phyloP scores from a whole-genome alignment of 2,797 vertebrate genomes.

The Triplophysa yarkandensis region DNA sequence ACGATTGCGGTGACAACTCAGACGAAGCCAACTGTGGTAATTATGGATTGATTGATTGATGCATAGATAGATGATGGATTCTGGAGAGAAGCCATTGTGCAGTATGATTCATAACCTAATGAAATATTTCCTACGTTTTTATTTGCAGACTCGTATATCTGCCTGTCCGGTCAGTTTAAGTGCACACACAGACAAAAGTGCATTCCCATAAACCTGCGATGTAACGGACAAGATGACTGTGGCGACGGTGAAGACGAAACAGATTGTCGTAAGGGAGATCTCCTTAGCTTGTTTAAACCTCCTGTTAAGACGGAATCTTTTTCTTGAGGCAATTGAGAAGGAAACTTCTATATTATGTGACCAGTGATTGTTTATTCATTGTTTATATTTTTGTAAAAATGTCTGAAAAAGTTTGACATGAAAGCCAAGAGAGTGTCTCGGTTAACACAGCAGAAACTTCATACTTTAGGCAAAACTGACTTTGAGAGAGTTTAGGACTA shows the following conservation, averaged over 20 bases:
- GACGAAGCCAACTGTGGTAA: conserved; percentile 96
- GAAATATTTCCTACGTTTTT: conserved; percentile 10
- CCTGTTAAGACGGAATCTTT: neutral
- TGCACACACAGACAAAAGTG: conserved; percentile 92
- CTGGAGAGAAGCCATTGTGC: neutral
- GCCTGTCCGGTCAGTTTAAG: conserved; percentile 95
- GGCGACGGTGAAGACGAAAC: conserved; percentile 96
- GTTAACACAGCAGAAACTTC: neutral
- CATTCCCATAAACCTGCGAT: conserved; percentile 84
- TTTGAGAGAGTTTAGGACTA: conserved; percentile 29
- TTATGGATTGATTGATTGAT: conserved; percentile 33
- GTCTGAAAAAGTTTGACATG: conserved; percentile 7
- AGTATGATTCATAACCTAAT: neutral
- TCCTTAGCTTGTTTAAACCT: neutral
- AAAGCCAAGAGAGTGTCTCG: neutral
- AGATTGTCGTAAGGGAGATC: conserved; percentile 88
- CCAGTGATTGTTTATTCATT: neutral
- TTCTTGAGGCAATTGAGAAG: neutral
- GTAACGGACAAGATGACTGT: conserved; percentile 95
- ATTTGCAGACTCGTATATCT: conserved; percentile 89
- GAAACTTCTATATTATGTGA: neutral
- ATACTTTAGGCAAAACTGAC: conserved; percentile 6
- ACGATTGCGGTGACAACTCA: conserved; percentile 97
- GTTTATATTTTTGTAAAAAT: conserved; percentile 11
- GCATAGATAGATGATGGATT: neutral